These are phyloP conservation scores for Oasisia sp. DNA, from an alignment of 2,888 invertebrate genomes.

Conservation along the genomic window DNA sequence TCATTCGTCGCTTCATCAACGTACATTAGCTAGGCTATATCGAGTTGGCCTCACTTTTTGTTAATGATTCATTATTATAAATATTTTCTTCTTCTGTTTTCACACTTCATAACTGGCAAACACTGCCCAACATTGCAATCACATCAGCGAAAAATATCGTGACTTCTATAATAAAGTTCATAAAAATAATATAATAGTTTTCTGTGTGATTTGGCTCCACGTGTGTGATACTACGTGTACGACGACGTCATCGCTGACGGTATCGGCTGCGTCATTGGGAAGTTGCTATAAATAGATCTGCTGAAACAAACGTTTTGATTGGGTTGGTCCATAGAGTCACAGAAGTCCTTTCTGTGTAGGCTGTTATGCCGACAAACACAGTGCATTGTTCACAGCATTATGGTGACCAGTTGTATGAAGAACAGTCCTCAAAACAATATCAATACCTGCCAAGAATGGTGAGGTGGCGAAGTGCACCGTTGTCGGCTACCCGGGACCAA, in stretches of 20 bases:
- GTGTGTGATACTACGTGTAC: neutral
- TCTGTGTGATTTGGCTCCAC: neutral
- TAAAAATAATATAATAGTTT: no score
- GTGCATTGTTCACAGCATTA: neutral
- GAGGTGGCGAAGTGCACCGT: neutral
- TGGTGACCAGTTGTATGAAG: neutral
- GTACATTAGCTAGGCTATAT: no score
- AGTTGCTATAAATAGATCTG: neutral
- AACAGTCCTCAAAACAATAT: neutral
- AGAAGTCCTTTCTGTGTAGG: neutral
- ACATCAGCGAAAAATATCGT: no score
- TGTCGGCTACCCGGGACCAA: neutral
- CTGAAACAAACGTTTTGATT: constrained; percentile 11
- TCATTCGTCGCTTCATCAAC: no score
- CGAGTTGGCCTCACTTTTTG: no score
- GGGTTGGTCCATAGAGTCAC: neutral
- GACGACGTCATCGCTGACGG: neutral
- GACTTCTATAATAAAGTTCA: no score
- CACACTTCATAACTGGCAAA: no score
- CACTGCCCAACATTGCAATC: no score
- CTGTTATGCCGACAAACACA: neutral
- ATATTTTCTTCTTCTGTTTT: no score
- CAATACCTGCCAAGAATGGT: neutral
- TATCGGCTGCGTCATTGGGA: neutral
- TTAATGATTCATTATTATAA: no score